Evolutionary conservation across 2,113 vertebrate species (phyloP).

Genomic region (Hydropotes inermis): DNA sequence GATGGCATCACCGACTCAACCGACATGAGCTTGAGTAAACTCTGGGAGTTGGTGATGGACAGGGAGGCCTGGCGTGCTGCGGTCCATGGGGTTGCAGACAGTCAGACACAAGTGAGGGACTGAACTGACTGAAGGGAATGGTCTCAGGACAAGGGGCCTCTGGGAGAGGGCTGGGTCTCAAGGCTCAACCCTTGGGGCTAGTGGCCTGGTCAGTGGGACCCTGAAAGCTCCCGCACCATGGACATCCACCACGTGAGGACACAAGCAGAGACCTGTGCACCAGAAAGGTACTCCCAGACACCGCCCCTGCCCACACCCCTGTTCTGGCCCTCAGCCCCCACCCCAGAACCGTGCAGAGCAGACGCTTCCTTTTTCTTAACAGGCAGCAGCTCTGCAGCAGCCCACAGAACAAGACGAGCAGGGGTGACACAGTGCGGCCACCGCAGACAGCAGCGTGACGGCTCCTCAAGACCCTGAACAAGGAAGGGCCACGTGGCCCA

Average conservation of each 20-base stretch:
- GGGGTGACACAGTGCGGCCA: fast-evolving
- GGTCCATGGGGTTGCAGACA: neutral
- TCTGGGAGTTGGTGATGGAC: neutral
- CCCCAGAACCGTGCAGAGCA: neutral
- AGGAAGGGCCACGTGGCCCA: neutral
- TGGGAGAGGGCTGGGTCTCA: neutral
- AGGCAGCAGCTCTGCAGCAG: too few relatives aligned
- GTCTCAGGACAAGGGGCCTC: neutral
- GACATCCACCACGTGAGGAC: neutral
- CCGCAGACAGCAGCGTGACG: neutral
- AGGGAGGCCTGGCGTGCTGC: neutral
- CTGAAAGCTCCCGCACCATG: too few relatives aligned
- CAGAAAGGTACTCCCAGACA: neutral
- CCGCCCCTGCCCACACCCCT: fast-evolving
- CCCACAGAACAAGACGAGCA: neutral
- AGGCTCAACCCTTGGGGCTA: too few relatives aligned
- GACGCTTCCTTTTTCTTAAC: neutral
- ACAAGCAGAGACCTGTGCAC: neutral
- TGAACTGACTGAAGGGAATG: neutral
- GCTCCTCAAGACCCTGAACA: neutral
- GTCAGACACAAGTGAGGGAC: neutral
- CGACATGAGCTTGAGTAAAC: neutral
- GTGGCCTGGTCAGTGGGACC: neutral
- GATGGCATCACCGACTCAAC: neutral
- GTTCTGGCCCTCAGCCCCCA: neutral